phyloP scores from a whole-genome alignment of 2,888 invertebrate species.

The Odontocerum albicorne region DNA sequence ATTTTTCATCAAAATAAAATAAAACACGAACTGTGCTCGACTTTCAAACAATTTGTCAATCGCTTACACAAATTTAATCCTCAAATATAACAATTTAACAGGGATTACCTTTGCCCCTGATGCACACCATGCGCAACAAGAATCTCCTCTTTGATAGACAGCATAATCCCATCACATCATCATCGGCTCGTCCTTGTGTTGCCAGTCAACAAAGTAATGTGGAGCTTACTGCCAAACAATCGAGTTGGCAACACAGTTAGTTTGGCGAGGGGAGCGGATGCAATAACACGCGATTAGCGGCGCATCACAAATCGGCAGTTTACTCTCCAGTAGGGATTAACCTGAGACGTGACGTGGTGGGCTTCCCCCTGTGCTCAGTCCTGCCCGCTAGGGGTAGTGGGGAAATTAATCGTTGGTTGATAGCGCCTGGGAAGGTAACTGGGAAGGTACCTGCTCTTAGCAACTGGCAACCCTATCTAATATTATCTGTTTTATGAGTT shows the following conservation, averaged over 20 bases:
- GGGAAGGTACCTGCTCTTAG: too few species aligned
- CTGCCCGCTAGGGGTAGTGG: background rate
- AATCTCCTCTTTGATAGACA: conserved; percentile 17
- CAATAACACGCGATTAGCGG: conserved; percentile 35
- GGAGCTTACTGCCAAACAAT: conserved; percentile 21
- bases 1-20: too few species aligned
- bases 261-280: conserved; percentile 9
- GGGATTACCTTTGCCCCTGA: too few species aligned
- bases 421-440: too few species aligned
- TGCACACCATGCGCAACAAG: background rate
- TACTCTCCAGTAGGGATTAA: conserved; percentile 33
- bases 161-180: conserved; percentile 18
- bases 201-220: conserved; percentile 15
- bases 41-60: too few species aligned
- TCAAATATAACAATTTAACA: too few species aligned
- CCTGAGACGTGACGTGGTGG: conserved; percentile 31
- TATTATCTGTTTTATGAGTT: too few species aligned
- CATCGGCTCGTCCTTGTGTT: conserved; percentile 10
- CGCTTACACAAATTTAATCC: too few species aligned
- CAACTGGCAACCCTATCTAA: too few species aligned
- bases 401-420: too few species aligned
- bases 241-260: conserved; percentile 13
- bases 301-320: conserved; percentile 31
- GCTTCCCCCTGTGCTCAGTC: conserved; percentile 5
- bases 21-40: too few species aligned